phyloP scores from a whole-genome alignment of 2,888 invertebrate genomes.

The Leptopterna dolabrata region DNA sequence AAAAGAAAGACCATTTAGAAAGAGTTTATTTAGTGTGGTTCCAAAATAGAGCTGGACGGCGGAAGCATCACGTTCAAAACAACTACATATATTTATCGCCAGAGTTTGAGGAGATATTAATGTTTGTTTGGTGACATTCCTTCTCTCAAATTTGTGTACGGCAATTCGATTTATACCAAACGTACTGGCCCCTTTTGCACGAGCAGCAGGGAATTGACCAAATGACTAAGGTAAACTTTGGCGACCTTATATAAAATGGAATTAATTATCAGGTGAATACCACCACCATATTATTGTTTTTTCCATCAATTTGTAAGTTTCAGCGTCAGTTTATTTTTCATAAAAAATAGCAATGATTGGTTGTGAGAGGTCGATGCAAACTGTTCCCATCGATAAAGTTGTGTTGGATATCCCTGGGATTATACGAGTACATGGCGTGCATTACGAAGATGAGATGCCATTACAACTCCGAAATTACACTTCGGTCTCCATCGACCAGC shows the following conservation, averaged over 20 bases:
- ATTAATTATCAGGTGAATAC: slow-evolving; percentile 15
- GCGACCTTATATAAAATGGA: slow-evolving; percentile 18
- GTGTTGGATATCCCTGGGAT: not conserved
- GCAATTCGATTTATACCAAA: slow-evolving; percentile 20
- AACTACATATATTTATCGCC: not conserved
- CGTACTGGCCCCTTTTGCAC: slow-evolving; percentile 15
- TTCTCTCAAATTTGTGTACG: slow-evolving; percentile 31
- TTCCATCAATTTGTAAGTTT: slow-evolving; percentile 8
- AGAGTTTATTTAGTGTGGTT: slow-evolving; percentile 31
- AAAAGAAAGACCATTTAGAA: slow-evolving; percentile 21
- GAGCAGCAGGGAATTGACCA: slow-evolving; percentile 8
- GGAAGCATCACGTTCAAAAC: not conserved
- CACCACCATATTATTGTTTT: not conserved
- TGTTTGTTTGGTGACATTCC: slow-evolving; percentile 16
- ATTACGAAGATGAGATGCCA: not conserved
- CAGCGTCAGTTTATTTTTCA: not conserved
- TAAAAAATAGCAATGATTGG: not conserved
- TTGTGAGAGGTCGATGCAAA: not conserved
- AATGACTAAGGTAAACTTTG: slow-evolving; percentile 33
- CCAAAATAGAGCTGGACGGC: not conserved
- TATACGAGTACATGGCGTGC: not conserved
- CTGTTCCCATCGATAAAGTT: not conserved
- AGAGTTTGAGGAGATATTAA: slow-evolving; percentile 33
- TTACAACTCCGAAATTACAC: not conserved
- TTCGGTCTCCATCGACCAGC: not conserved